Base-by-base conservation (phyloP, 1,140 invertebrate species). In the Aphis gossypii region DNA sequence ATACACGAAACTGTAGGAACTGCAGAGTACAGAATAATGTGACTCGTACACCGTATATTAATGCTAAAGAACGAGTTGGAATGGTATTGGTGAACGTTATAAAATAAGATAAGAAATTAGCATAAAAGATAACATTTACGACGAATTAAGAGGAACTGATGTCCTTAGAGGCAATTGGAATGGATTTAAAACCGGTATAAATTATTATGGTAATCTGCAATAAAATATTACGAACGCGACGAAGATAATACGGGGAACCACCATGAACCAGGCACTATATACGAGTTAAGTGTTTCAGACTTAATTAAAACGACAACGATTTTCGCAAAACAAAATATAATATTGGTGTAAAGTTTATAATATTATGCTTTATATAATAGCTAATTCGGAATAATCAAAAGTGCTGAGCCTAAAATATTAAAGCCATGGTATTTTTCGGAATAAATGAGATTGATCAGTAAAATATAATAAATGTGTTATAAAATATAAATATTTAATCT, bases 131-230 rank as follows among this genome's bases (percentile, higher is more conserved):
- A 76, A 76, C 60, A 35, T 76, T 76, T n/a, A 76, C 60, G n/a
- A 76, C 60, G n/a, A 83, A 41, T 41, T 41, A 23, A 83, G 20
- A 41, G 38, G 8, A 83, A 83, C 82, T 35, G 35, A 38, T 83
- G 82, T 35, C 35, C 82, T 41, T 83, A 41, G 38, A 83, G 38
- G 82, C 82, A 83, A 83, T 83, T 21, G 82, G 82, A 83, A 83
- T 38, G 35, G 82, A 83, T 83, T 83, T 83, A 83, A 83, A 83
- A 83, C 82, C n/a, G 38, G 82, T 83, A 83, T 83, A 41, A 83
- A 83, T 83, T 83, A 83, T 83, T 41, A 38, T 18, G 82, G 21
- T 83, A 83, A 83, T 83, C 82, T 83, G 21, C 82, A 83, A 38
- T 83, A 83, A 83, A 38, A 83, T 41, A 83, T 83, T 41, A 41